These are phyloP conservation scores for Melanerpes aurifrons DNA, from an alignment of 2,113 vertebrate species.

Conservation along the genomic window DNA sequence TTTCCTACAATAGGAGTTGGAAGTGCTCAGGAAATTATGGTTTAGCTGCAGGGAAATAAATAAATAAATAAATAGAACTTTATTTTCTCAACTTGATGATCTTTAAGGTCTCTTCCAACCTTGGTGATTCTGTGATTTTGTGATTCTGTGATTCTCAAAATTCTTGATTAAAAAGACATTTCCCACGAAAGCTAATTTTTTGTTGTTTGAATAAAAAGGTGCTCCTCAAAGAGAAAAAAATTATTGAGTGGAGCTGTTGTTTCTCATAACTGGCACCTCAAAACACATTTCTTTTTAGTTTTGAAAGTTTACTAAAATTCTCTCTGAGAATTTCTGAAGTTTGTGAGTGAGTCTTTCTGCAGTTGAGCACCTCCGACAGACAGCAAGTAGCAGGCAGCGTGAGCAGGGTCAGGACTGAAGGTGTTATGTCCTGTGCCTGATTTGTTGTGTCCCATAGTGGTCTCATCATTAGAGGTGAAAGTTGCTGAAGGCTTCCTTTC, in stretches of 20 bases:
- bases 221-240: not conserved
- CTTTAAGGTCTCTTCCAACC: no score
- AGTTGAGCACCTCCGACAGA: not conserved
- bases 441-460: not conserved
- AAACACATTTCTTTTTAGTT: not conserved
- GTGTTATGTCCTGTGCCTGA: not conserved
- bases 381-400: not conserved
- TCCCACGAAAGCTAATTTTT: not conserved
- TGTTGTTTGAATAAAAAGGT: not conserved
- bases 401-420: not conserved
- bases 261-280: not conserved
- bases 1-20: not conserved
- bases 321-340: not conserved
- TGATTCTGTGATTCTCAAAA: not conserved
- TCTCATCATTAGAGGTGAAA: not conserved
- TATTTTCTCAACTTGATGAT: not conserved
- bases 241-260: not conserved
- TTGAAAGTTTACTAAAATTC: not conserved
- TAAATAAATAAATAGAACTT: not conserved
- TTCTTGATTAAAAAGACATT: not conserved
- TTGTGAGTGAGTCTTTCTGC: not conserved
- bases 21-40: not conserved
- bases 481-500: not conserved
- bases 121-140: not conserved
- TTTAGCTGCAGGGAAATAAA: not conserved